phyloP scores from a whole-genome alignment of 2,888 invertebrate genomes.

The Yponomeuta sedellus region DNA sequence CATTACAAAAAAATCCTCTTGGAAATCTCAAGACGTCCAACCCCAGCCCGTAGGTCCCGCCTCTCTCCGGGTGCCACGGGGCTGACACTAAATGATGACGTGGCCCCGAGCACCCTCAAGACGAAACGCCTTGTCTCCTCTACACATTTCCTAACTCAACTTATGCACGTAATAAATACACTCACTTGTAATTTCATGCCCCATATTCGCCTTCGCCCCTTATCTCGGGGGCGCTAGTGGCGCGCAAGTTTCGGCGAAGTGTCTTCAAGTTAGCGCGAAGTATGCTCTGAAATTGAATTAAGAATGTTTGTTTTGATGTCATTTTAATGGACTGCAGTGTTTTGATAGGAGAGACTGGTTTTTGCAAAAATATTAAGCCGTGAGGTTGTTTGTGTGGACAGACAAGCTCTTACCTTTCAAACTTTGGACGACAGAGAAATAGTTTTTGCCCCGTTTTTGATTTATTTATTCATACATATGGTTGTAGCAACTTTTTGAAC shows the following conservation, averaged over 20 bases:
- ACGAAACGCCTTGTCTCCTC: constrained; percentile 15
- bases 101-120: constrained; percentile 14
- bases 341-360: neutral
- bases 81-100: constrained; percentile 16
- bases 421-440: no score
- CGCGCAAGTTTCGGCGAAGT: neutral
- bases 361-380: neutral
- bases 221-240: neutral
- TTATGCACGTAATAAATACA: constrained; percentile 15
- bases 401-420: no score
- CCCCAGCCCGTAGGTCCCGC: constrained; percentile 3
- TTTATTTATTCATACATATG: no score
- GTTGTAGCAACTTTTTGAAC: no score
- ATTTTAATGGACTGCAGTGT: neutral
- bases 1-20: neutral
- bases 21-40: neutral
- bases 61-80: neutral
- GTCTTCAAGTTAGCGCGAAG: neutral
- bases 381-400: neutral
- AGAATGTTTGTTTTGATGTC: neutral
- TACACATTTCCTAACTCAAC: constrained; percentile 15
- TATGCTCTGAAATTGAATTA: neutral
- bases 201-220: constrained; percentile 6
- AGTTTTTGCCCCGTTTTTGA: no score
- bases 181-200: constrained; percentile 14